These are phyloP conservation scores for Parazoanthus atlanticus DNA, from an alignment of 92 coral and sea anemone species.

Conservation along the genomic window DNA sequence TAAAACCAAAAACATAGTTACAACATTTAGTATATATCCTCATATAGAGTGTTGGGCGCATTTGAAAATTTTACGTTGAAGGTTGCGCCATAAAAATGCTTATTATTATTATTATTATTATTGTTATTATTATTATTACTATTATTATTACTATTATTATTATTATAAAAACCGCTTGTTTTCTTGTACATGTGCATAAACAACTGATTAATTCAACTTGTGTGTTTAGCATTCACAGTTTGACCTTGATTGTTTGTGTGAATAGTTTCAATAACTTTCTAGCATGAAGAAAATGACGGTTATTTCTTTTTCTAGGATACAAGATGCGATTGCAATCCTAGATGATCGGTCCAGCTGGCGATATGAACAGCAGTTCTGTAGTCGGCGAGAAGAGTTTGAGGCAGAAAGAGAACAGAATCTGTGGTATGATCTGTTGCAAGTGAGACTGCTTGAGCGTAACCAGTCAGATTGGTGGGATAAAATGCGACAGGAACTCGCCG, in stretches of 20 bases:
- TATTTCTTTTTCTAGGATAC: neutral
- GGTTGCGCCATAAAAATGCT: too few relatives aligned
- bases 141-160: too few relatives aligned
- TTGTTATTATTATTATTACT: too few relatives aligned
- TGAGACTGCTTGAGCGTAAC: neutral
- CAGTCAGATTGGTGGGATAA: neutral
- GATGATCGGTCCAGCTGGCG: constrained; percentile 4
- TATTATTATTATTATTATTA: neutral
- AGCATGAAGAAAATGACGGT: neutral
- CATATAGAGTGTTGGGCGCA: too few relatives aligned
- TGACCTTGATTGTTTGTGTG: neutral
- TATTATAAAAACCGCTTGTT: too few relatives aligned
- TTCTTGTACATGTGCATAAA: too few relatives aligned
- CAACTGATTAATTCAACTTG: too few relatives aligned
- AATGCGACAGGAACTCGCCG: neutral
- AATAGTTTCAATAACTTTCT: neutral
- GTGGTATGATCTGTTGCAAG: neutral
- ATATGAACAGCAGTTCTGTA: neutral
- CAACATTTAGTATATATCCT: too few relatives aligned
- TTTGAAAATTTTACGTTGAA: too few relatives aligned
- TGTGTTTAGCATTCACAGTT: too few relatives aligned
- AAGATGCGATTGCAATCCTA: neutral
- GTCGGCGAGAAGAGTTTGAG: constrained; percentile 1
- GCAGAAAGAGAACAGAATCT: neutral
- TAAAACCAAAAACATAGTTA: neutral